phyloP scores from a whole-genome alignment of 1,140 invertebrate species.

The Trichomalopsis sarcophagae region DNA sequence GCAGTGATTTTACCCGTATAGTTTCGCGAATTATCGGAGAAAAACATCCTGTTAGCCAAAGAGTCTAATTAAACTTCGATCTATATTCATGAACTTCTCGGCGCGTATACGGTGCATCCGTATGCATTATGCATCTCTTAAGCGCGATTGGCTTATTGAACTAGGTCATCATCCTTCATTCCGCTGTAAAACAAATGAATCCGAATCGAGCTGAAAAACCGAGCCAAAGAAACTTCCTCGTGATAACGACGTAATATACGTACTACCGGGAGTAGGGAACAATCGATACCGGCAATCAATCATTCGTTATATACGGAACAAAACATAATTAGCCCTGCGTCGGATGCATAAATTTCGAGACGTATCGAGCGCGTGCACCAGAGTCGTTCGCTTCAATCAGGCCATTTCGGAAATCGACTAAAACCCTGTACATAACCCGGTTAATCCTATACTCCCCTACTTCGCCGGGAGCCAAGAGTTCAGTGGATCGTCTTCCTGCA shows the following conservation, averaged over 20 bases:
- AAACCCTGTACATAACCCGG: slow-evolving; percentile 7
- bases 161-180: not conserved
- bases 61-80: not conserved
- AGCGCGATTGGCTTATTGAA: not conserved
- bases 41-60: too few species aligned
- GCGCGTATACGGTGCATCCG: not conserved
- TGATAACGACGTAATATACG: not conserved
- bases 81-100: not conserved
- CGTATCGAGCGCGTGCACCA: not conserved
- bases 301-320: not conserved
- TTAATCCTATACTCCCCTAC: slow-evolving; percentile 2
- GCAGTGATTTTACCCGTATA: too few species aligned
- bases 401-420: slow-evolving; percentile 7
- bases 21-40: too few species aligned
- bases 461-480: not conserved
- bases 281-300: not conserved
- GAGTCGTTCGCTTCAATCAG: not conserved
- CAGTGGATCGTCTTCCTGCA: slow-evolving; percentile 6
- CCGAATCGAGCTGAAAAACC: too few species aligned
- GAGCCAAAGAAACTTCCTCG: not conserved
- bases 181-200: not conserved
- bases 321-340: not conserved
- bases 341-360: slow-evolving; percentile 18
- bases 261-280: not conserved
- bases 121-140: not conserved